Percentiles rank a stretch among this genome's conserved stretches.
Evolutionary conservation across 2,797 vertebrate genomes (phyloP).

Genomic region (Smutsia gigantea): DNA sequence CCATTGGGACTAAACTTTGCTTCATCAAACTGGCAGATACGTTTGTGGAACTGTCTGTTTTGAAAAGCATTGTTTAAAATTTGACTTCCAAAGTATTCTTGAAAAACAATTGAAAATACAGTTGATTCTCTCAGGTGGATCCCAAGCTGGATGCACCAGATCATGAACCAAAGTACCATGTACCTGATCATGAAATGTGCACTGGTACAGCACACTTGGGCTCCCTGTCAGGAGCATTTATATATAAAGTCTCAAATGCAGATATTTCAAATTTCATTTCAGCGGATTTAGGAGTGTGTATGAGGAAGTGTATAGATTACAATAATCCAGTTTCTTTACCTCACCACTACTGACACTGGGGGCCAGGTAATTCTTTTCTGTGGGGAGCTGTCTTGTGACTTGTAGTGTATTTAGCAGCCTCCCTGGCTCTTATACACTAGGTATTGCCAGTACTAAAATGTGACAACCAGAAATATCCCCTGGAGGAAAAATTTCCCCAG

Average conservation of each 20-base stretch:
- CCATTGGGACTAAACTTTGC: neutral
- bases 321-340: neutral
- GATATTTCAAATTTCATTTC: neutral
- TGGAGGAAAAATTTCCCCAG: neutral
- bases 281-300: neutral
- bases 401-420: neutral
- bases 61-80: constrained; percentile 30
- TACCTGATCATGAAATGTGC: neutral
- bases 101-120: neutral
- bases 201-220: neutral
- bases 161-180: neutral
- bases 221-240: neutral
- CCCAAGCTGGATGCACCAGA: neutral
- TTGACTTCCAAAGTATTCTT: constrained; percentile 38
- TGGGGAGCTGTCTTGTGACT: neutral
- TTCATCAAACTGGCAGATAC: constrained; percentile 13
- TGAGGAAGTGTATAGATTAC: neutral
- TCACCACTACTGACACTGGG: neutral
- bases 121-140: neutral
- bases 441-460: neutral
- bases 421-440: neutral
- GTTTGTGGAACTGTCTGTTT: neutral
- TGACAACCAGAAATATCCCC: neutral
- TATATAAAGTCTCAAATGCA: neutral
- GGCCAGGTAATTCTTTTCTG: neutral